A percentile compares a stretch with the other conserved stretches of the same genome.
phyloP scores from a whole-genome alignment of 2,797 vertebrate genomes.

The Syndactyla subalaris region DNA sequence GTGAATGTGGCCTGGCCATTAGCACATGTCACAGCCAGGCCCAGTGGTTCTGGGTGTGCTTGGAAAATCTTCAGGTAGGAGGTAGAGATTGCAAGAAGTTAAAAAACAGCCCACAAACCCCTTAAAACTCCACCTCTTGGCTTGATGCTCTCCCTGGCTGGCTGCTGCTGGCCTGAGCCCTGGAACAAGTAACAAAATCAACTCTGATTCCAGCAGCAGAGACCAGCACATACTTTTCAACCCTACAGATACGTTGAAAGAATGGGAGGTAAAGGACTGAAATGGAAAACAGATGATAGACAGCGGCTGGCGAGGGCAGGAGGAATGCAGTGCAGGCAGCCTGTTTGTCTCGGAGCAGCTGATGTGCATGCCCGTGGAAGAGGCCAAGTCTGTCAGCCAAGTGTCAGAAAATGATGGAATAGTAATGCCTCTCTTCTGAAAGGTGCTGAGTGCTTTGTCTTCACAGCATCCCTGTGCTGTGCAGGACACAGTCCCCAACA shows the following conservation, averaged over 20 bases:
- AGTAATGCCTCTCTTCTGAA: background rate
- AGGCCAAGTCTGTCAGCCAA: background rate
- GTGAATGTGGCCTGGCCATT: background rate
- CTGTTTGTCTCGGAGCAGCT: background rate
- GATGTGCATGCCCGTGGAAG: background rate
- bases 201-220: conserved; percentile 35
- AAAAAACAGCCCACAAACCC: background rate
- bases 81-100: background rate
- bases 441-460: background rate
- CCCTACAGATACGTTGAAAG: conserved; percentile 18
- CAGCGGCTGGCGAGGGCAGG: background rate
- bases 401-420: background rate
- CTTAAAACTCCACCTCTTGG: conserved; percentile 32
- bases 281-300: conserved; percentile 66
- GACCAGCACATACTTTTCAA: conserved; percentile 33
- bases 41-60: background rate
- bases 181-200: conserved; percentile 32
- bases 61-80: background rate
- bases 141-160: background rate
- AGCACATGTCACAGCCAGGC: rapidly evolving
- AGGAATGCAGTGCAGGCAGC: conserved; percentile 37
- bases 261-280: conserved; percentile 43
- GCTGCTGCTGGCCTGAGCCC: conserved; percentile 33
- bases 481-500: background rate
- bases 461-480: background rate